Conservation (phyloP, 1,140 invertebrate species). For the Galleria mellonella region DNA sequence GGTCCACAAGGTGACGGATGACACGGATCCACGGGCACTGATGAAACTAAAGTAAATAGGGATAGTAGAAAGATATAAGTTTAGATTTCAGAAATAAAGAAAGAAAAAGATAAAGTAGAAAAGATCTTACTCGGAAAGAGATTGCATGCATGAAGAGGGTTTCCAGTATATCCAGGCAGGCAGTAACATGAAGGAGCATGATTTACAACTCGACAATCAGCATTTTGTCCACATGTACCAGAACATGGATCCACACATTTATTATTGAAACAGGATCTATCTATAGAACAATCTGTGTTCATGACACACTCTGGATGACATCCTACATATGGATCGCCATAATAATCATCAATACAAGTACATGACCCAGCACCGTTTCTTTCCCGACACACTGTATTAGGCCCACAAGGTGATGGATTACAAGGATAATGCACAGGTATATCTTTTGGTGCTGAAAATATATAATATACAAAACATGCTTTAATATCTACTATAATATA, state of each 20-base stretch:
- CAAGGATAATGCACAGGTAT: slow-evolving; percentile 77
- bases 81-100: slow-evolving; percentile 26
- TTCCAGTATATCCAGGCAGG: slow-evolving; percentile 83
- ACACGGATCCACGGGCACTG: slow-evolving; percentile 80
- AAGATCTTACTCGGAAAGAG: slow-evolving; percentile 78
- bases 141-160: slow-evolving; percentile 83
- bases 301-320: slow-evolving; percentile 89
- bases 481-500: slow-evolving; percentile 16
- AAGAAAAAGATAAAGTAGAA: slow-evolving; percentile 52
- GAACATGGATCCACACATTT: slow-evolving; percentile 88
- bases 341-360: slow-evolving; percentile 85
- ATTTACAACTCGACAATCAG: slow-evolving; percentile 87
- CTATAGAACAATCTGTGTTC: slow-evolving; percentile 83
- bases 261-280: slow-evolving; percentile 86
- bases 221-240: slow-evolving; percentile 86
- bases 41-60: slow-evolving; percentile 68
- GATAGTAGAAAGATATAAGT: slow-evolving; percentile 35
- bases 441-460: slow-evolving; percentile 66
- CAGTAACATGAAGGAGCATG: slow-evolving; percentile 89
- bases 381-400: slow-evolving; percentile 87
- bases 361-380: slow-evolving; percentile 85
- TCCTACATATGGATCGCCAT: slow-evolving; percentile 87
- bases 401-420: slow-evolving; percentile 88
- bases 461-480: slow-evolving; percentile 25
- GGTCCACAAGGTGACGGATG: slow-evolving; percentile 87